Conservation (phyloP, 2,113 vertebrate genomes). For the Pogona vitticeps region DNA sequence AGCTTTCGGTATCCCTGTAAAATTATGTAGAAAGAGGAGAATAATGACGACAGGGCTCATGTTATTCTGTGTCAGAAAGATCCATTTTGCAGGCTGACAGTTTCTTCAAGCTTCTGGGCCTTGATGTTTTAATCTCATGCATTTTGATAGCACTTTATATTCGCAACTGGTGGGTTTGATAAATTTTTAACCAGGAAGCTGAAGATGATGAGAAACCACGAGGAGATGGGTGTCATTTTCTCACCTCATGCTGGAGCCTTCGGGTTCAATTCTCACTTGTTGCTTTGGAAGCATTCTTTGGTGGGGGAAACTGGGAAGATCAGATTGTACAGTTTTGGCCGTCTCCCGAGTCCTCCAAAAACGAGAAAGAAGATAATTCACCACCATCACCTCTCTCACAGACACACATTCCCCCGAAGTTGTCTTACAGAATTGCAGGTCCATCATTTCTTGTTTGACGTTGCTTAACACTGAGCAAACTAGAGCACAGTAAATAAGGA, state of each 20-base stretch:
- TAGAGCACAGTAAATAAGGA: conserved; percentile 27
- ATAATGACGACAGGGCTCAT: conserved; percentile 49
- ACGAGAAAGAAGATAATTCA: background rate
- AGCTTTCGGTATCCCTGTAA: conserved; percentile 61
- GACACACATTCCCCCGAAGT: no score
- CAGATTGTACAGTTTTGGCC: conserved; percentile 25
- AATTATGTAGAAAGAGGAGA: conserved; percentile 2
- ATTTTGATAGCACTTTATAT: conserved; percentile 68
- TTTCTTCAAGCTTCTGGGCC: conserved; percentile 63
- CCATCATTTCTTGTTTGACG: background rate
- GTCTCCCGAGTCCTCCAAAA: background rate
- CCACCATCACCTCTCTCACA: no score
- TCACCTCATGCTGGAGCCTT: conserved; percentile 51
- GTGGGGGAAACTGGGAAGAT: conserved; percentile 19
- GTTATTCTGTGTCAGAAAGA: conserved; percentile 19
- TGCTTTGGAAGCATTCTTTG: conserved; percentile 39
- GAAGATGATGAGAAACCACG: conserved; percentile 63
- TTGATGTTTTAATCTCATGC: conserved; percentile 76
- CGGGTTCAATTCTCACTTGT: conserved; percentile 71
- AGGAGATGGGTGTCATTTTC: conserved; percentile 55
- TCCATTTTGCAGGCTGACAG: conserved; percentile 50
- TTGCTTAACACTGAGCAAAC: background rate
- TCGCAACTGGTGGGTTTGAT: conserved; percentile 69
- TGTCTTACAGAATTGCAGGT: no score
- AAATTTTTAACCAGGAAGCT: conserved; percentile 72